These are phyloP conservation scores for Toxotes jaculatrix DNA, from an alignment of 2,113 vertebrate genomes.

Conservation along the genomic window DNA sequence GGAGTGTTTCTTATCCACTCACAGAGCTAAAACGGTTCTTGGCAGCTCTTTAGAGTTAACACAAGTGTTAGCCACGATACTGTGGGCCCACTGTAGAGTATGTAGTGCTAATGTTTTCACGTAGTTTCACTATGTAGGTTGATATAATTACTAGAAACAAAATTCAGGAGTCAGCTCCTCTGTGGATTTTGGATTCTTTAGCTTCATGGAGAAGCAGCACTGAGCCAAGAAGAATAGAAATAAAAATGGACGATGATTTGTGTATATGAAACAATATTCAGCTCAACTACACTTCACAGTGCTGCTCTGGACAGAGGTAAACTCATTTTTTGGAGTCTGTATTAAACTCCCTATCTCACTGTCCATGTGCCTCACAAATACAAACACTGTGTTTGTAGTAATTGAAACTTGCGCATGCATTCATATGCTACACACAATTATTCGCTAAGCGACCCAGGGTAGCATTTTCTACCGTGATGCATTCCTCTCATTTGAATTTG, in stretches of 20 bases:
- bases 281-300: background rate
- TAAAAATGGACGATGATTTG: background rate
- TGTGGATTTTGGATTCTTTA: too few species aligned
- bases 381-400: conserved; percentile 34
- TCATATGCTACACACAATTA: conserved; percentile 49
- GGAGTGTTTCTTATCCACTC: conserved; percentile 55
- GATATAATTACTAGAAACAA: background rate
- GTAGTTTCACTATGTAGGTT: background rate
- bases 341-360: background rate
- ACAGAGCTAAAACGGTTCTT: conserved; percentile 4
- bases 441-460: conserved; percentile 25
- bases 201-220: background rate
- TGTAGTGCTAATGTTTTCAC: background rate
- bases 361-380: conserved; percentile 16
- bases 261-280: background rate
- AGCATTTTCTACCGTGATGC: conserved; percentile 27
- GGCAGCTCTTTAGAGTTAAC: conserved; percentile 37
- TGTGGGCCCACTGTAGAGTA: too few species aligned
- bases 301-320: background rate
- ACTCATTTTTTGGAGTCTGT: background rate
- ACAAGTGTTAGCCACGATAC: conserved; percentile 18
- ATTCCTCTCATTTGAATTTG: conserved; percentile 54
- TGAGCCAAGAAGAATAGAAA: background rate
- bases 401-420: conserved; percentile 54
- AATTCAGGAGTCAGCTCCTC: background rate